A percentile compares a stretch with the other conserved stretches of the same genome.
phyloP scores from a whole-genome alignment of 2,888 invertebrate genomes.

The Cheiracanthium punctorium region DNA sequence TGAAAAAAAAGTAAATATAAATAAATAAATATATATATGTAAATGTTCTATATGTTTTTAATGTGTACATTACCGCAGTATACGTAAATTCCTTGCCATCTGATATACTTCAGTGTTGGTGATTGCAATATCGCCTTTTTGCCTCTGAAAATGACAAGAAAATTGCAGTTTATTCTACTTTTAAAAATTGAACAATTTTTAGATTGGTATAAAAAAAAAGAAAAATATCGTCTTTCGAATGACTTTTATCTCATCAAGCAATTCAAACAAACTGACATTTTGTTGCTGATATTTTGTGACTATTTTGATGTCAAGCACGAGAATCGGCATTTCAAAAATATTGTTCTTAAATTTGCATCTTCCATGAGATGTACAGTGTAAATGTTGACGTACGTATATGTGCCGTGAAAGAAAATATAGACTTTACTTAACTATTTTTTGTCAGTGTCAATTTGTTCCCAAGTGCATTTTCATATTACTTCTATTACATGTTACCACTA shows the following conservation, averaged over 20 bases:
- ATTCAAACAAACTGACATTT: slow-evolving; percentile 29
- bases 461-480: slow-evolving; percentile 13
- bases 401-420: slow-evolving; percentile 70
- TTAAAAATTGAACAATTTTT: not conserved
- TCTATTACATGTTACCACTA: too few relatives aligned
- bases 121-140: slow-evolving; percentile 7
- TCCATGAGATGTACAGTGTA: slow-evolving; percentile 70
- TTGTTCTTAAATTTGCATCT: slow-evolving; percentile 68
- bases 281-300: slow-evolving; percentile 44
- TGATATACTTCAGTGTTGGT: slow-evolving; percentile 11
- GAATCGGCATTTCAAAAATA: slow-evolving; percentile 42
- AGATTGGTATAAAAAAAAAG: too few relatives aligned
- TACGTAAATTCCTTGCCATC: slow-evolving; percentile 59
- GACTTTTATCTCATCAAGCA: slow-evolving; percentile 1
- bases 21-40: slow-evolving; percentile 11
- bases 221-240: slow-evolving; percentile 29
- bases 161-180: not conserved
- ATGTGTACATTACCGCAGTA: slow-evolving; percentile 51
- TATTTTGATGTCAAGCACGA: slow-evolving; percentile 51
- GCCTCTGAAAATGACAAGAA: slow-evolving; percentile 19
- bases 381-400: slow-evolving; percentile 69
- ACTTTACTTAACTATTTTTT: slow-evolving; percentile 67
- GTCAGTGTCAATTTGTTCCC: slow-evolving; percentile 49
- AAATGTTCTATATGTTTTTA: slow-evolving; percentile 58
- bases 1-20: slow-evolving; percentile 19